phyloP scores from a whole-genome alignment of 2,888 invertebrate genomes.

The Rhogogaster chlorosoma region DNA sequence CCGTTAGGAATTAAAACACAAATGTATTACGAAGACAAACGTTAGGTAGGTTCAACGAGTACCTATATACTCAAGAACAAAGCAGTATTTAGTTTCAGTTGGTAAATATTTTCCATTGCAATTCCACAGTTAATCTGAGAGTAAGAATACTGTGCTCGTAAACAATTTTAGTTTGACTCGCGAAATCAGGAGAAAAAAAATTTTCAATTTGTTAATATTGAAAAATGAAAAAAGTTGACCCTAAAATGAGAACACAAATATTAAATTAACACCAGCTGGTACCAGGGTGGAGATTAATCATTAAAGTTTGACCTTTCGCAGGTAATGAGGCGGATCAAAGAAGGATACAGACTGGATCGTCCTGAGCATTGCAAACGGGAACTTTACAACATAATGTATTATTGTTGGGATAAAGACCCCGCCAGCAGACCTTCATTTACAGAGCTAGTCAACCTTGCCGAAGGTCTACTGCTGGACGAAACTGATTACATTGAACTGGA shows the following conservation, averaged over 20 bases:
- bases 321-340: conserved; percentile 86
- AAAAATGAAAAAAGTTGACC: background rate
- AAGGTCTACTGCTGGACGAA: conserved; percentile 91
- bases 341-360: conserved; percentile 94
- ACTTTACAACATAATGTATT: conserved; percentile 96
- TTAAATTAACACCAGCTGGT: background rate
- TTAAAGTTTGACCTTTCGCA: conserved; percentile 69
- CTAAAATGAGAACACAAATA: background rate
- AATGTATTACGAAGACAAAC: conserved; percentile 29
- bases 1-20: conserved; percentile 47
- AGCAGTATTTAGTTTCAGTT: conserved; percentile 10
- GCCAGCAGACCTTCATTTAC: conserved; percentile 91
- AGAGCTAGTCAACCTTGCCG: conserved; percentile 90
- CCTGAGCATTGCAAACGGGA: conserved; percentile 96
- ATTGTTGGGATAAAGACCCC: conserved; percentile 95
- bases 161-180: background rate
- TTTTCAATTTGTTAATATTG: background rate
- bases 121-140: background rate
- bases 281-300: background rate
- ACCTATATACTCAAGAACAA: background rate
- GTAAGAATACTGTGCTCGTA: background rate
- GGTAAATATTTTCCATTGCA: background rate
- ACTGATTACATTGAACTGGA: conserved; percentile 96
- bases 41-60: background rate
- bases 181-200: background rate